Percentiles rank a stretch among this genome's conserved stretches.
Evolutionary conservation across 2,888 invertebrate species (phyloP).

Genomic region (Drosophila lacicola): DNA sequence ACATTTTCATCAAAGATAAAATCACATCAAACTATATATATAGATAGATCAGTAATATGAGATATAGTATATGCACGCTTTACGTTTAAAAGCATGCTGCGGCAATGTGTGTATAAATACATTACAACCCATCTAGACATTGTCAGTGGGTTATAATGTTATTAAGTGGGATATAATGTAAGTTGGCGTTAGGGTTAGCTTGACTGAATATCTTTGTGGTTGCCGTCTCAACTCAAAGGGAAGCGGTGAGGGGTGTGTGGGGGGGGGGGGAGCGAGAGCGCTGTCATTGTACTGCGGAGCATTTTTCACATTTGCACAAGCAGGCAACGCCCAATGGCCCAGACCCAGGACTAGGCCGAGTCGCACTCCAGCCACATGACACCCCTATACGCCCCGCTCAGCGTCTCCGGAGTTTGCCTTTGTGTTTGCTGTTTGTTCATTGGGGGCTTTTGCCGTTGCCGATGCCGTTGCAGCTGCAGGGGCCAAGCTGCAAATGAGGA

Average conservation of each 20-base stretch:
- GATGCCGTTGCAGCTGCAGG: constrained; percentile 23
- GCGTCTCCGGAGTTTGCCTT: constrained; percentile 38
- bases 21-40: too few species aligned
- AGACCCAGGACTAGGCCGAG: constrained; percentile 5
- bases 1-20: too few species aligned
- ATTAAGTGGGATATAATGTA: too few species aligned
- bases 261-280: constrained; percentile 12
- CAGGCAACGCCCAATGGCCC: constrained; percentile 38
- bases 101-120: constrained; percentile 1
- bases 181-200: not conserved
- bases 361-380: constrained; percentile 8
- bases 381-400: not conserved
- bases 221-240: constrained; percentile 12
- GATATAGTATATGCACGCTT: too few species aligned
- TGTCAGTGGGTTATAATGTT: constrained; percentile 21
- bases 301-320: constrained; percentile 75
- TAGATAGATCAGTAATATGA: too few species aligned
- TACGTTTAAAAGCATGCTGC: too few species aligned
- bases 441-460: constrained; percentile 25
- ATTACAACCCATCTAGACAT: constrained; percentile 4
- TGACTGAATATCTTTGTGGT: constrained; percentile 27
- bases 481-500: constrained; percentile 62
- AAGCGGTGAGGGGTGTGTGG: too few species aligned
- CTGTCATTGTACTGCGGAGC: constrained; percentile 70
- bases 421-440: constrained; percentile 52